Conservation (phyloP, 2,888 invertebrate species). For the Erebia aethiops region DNA sequence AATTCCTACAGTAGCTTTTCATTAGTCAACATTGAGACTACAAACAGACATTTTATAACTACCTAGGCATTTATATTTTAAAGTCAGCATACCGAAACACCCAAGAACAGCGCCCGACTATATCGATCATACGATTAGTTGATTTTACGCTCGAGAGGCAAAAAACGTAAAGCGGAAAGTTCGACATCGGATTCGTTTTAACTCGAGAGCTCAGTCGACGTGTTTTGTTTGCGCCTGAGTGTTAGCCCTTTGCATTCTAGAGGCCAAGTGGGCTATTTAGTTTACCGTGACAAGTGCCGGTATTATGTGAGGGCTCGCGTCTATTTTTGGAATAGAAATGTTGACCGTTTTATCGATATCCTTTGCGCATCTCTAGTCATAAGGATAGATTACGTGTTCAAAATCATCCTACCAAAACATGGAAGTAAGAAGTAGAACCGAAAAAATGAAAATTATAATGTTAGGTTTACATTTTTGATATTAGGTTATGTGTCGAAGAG, state of each 20-base stretch:
- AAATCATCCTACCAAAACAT: background rate
- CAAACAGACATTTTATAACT: background rate
- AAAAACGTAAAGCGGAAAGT: conserved; percentile 48
- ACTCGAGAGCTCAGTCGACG: conserved; percentile 57
- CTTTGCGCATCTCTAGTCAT: conserved; percentile 16
- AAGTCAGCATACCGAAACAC: conserved; percentile 13
- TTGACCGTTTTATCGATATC: conserved; percentile 19
- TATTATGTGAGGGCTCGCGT: conserved; percentile 36
- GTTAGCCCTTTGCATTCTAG: conserved; percentile 58
- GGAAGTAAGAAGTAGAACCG: background rate
- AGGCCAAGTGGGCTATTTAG: conserved; percentile 51
- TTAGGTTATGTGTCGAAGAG: no score
- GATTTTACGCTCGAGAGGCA: conserved; percentile 47
- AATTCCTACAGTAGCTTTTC: background rate
- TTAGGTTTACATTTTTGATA: background rate
- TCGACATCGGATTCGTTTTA: conserved; percentile 76
- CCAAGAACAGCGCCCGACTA: conserved; percentile 22
- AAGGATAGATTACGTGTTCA: background rate
- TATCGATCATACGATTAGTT: conserved; percentile 45
- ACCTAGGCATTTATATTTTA: conserved; percentile 4
- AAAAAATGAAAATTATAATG: background rate
- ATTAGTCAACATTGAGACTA: background rate
- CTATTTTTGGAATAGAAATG: conserved; percentile 32
- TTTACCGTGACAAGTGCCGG: conserved; percentile 53
- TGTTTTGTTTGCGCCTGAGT: conserved; percentile 57